Base-by-base conservation (phyloP, 2,888 invertebrate species). In the Terebella lapidaria region DNA sequence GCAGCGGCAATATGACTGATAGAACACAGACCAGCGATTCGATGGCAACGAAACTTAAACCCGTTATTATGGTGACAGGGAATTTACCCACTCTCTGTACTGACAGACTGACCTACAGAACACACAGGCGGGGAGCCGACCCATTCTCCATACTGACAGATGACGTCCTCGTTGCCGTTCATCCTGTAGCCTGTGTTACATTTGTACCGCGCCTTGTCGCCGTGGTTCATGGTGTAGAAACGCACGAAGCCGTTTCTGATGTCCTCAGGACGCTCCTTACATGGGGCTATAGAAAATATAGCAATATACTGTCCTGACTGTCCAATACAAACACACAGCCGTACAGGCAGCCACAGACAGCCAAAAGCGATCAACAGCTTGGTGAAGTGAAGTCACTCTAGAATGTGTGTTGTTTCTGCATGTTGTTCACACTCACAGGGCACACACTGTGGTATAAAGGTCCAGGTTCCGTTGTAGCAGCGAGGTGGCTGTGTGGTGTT, bases 401-500 rank as follows among this genome's bases (percentile, higher is more conserved):
- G n/a, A n/a, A n/a, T n/a, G n/a, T n/a, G n/a, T n/a, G n/a, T n/a
- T n/a, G n/a, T n/a, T n/a, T n/a, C n/a, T n/a, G n/a, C n/a, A n/a
- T n/a, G n/a, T n/a, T n/a, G n/a, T n/a, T n/a, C n/a, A 35, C 27
- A 3, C 86, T 85, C 83, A 91, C 91, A 83, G 85, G 73, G 96
- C 86, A 66, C 90, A 88, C 93, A 94, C 70, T 86, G 85, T 0
- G 96, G 95, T 69, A 94, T 90, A 65, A 91, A 89, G 0, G 92
- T 90, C 96, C 96, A 99, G 0, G 94, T 92, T 0, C 96, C 96
- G 73, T 96, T 95, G 76, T 91, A 89, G 77, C 97, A 99, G 72
- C 88, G 87, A 10, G 51, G 29, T 15, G 53, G 87, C 15, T 59
- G 51, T 5, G 20, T 30, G 28, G 35, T 35, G 20, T 25, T 25